phyloP scores from a whole-genome alignment of 2,797 vertebrate genomes.

The Pseudomugil tenellus region DNA sequence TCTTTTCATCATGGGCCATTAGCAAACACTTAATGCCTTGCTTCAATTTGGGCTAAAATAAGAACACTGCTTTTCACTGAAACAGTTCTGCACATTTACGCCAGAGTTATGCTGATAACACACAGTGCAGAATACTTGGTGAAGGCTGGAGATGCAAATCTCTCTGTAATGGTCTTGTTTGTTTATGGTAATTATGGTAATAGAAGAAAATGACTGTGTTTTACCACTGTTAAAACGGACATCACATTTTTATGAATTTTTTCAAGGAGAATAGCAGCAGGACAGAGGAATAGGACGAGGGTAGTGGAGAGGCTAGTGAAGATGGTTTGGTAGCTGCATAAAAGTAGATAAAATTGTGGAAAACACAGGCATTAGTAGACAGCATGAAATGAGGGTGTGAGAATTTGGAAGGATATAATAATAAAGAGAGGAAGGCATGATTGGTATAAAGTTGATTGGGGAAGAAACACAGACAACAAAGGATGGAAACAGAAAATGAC shows the following conservation, averaged over 20 bases:
- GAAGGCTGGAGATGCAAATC: conserved; percentile 47
- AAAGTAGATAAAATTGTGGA: background rate
- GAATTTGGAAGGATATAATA: conserved; percentile 4
- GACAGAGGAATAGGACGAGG: background rate
- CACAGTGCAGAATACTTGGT: conserved; percentile 3
- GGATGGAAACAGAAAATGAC: background rate
- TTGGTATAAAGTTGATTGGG: background rate
- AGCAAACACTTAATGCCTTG: conserved; percentile 9
- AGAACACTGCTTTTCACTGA: background rate
- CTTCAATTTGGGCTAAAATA: conserved; percentile 23
- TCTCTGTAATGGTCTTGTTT: conserved; percentile 59
- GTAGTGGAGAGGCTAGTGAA: background rate
- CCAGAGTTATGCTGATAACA: conserved; percentile 10
- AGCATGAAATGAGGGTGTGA: background rate
- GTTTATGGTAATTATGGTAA: conserved; percentile 63
- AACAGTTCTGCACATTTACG: conserved; percentile 17
- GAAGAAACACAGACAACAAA: background rate
- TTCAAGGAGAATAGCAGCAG: conserved; percentile 2
- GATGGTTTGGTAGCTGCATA: background rate
- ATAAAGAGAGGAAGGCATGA: background rate
- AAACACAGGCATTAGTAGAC: background rate
- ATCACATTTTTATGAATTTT: conserved; percentile 37
- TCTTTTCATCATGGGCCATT: conserved; percentile 12
- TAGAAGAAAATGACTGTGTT: conserved; percentile 56
- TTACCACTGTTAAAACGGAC: conserved; percentile 50